These are phyloP conservation scores for Smithornis capensis DNA, from an alignment of 2,113 vertebrate species.

Conservation along the genomic window DNA sequence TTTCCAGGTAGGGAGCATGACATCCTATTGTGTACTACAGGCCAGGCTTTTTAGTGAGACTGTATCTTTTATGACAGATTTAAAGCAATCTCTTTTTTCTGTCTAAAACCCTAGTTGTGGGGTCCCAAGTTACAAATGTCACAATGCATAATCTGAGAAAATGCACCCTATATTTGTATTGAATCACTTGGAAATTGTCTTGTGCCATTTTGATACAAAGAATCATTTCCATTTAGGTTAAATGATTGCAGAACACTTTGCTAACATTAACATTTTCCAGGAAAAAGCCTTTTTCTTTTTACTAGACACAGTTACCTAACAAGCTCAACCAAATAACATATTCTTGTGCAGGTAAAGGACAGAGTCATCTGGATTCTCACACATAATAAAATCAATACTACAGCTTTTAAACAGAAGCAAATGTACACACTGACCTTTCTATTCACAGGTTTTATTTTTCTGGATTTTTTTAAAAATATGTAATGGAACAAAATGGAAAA, in stretches of 20 bases:
- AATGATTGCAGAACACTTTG: slow-evolving; percentile 16
- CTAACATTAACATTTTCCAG: background rate
- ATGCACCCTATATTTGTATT: background rate
- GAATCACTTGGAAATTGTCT: background rate
- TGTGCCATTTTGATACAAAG: background rate
- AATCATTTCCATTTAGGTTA: background rate
- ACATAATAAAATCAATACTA: background rate
- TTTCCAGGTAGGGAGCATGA: background rate
- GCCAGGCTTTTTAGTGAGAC: background rate
- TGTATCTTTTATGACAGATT: background rate
- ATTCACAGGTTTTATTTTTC: background rate
- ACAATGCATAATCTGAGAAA: background rate
- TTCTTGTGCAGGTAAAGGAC: background rate
- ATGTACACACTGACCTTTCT: background rate
- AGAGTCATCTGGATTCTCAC: background rate
- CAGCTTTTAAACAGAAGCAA: background rate
- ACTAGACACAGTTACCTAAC: background rate
- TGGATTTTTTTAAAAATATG: background rate
- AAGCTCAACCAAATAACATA: background rate
- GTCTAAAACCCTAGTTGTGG: background rate
- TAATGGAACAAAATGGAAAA: background rate
- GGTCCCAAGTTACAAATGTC: background rate
- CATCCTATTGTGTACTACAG: background rate
- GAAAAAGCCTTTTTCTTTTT: background rate
- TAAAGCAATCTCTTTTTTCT: background rate